Percentiles rank a stretch among this genome's conserved stretches.
Evolutionary conservation across 1,140 invertebrate genomes (phyloP).

Genomic region (Drosophila tsacasi): DNA sequence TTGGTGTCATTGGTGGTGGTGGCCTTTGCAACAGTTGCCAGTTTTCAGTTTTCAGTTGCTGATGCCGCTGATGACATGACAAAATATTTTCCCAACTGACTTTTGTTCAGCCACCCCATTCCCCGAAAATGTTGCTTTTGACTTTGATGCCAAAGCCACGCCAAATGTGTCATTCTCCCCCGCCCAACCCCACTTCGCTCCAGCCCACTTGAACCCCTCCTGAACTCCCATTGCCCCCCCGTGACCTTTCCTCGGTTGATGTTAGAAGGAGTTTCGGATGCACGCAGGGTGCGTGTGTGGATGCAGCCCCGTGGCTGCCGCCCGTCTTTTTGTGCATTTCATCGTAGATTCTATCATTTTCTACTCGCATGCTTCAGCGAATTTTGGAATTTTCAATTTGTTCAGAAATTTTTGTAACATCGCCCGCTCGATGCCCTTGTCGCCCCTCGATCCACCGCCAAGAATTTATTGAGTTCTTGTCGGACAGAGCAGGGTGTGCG

Average conservation of each 20-base stretch:
- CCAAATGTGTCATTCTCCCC: constrained; percentile 47
- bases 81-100: constrained; percentile 79
- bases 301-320: constrained; percentile 15
- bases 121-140: constrained; percentile 67
- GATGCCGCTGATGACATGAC: constrained; percentile 77
- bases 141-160: constrained; percentile 74
- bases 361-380: constrained; percentile 78
- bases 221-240: constrained; percentile 5
- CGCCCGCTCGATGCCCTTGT: neutral
- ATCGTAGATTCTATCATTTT: constrained; percentile 82
- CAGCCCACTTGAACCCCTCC: neutral
- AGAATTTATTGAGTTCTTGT: constrained; percentile 56
- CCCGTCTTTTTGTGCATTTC: constrained; percentile 73
- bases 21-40: constrained; percentile 68
- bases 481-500: neutral
- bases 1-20: constrained; percentile 18
- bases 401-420: constrained; percentile 76
- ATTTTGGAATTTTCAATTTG: constrained; percentile 83
- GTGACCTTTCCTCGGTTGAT: constrained; percentile 55
- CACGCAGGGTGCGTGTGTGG: constrained; percentile 41
- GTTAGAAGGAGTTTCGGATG: constrained; percentile 42
- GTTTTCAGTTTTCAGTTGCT: constrained; percentile 55
- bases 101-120: constrained; percentile 44
- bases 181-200: neutral
- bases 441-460: constrained; percentile 19